A percentile compares a stretch with the other conserved stretches of the same genome.
phyloP scores from a whole-genome alignment of 2,797 vertebrate species.

The Onychomys arenicola region DNA sequence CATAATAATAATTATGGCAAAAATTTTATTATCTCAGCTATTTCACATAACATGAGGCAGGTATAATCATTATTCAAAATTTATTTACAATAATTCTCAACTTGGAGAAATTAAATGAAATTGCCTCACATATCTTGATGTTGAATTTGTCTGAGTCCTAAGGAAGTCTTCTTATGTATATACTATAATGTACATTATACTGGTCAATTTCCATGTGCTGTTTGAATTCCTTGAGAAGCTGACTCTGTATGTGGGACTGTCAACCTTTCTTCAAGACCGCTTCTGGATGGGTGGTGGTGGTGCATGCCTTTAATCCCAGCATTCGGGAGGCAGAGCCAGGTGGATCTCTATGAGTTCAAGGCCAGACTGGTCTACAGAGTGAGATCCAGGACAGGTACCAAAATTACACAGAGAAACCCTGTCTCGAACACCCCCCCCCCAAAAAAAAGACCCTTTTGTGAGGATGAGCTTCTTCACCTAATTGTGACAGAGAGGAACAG shows the following conservation, averaged over 20 bases:
- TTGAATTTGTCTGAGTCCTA: background rate
- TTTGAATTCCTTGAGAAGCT: background rate
- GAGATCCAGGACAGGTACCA: too few relatives aligned
- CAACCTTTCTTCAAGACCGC: background rate
- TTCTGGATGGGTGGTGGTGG: background rate
- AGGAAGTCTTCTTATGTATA: background rate
- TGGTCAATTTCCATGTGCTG: background rate
- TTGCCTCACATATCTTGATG: background rate
- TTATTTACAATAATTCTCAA: background rate
- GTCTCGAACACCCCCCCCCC: too few relatives aligned
- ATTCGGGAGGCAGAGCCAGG: too few relatives aligned
- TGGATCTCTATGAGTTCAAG: too few relatives aligned
- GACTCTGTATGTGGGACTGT: background rate
- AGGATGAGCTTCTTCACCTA: background rate
- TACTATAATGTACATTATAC: background rate
- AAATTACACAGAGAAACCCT: too few relatives aligned
- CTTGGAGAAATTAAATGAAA: background rate
- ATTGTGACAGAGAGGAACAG: background rate
- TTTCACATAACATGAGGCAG: background rate
- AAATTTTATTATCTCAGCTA: background rate
- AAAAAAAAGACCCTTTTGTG: background rate
- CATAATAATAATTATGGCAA: background rate
- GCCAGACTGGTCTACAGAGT: too few relatives aligned
- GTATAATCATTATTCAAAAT: background rate
- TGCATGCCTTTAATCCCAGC: too few relatives aligned